Percentiles rank a stretch among this genome's conserved stretches.
These are phyloP conservation scores for Pelochelys cantorii DNA, from an alignment of 2,797 vertebrate genomes.

Conservation along the genomic window DNA sequence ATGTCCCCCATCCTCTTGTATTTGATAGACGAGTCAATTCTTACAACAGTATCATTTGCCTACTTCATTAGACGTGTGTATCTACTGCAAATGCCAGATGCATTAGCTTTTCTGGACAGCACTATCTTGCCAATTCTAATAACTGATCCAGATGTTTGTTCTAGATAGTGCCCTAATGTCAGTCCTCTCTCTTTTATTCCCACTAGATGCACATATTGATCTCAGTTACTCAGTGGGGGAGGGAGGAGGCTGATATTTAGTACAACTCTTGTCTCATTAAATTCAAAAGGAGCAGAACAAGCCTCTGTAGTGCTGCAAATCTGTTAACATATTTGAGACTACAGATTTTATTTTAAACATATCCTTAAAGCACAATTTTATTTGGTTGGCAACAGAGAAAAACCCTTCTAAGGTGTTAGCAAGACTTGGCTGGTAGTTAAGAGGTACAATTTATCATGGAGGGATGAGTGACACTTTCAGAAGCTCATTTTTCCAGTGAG, in stretches of 20 bases:
- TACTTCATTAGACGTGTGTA: background rate
- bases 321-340: background rate
- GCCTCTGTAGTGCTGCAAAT: background rate
- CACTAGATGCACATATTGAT: background rate
- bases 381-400: background rate
- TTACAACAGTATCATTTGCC: background rate
- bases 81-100: background rate
- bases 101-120: background rate
- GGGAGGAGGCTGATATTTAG: background rate
- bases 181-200: background rate
- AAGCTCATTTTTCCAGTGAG: background rate
- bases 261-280: background rate
- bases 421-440: background rate
- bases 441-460: background rate
- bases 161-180: background rate
- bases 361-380: background rate
- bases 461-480: background rate
- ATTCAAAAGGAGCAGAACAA: background rate
- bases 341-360: fast-evolving
- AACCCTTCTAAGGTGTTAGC: background rate
- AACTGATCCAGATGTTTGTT: background rate
- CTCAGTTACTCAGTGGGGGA: background rate
- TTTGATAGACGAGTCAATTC: background rate
- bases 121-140: background rate
- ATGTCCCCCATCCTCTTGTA: background rate